Evolutionary conservation across 2,888 invertebrate species (phyloP).

Genomic region (Bibio marci): DNA sequence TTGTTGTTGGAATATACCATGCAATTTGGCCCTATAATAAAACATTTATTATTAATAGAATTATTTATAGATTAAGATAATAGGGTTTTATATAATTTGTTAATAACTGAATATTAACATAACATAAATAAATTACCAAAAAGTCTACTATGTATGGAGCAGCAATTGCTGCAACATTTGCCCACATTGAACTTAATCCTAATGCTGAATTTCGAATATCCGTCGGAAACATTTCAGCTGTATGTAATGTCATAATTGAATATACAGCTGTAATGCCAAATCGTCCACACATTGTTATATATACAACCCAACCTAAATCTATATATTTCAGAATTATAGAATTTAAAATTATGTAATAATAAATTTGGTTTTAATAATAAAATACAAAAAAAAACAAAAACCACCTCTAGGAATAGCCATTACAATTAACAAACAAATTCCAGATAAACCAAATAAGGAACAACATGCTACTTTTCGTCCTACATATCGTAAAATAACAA

Average conservation of each 20-base stretch:
- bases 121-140: slow-evolving; percentile 22
- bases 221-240: slow-evolving; percentile 42
- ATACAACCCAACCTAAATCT: slow-evolving; percentile 22
- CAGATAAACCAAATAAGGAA: slow-evolving; percentile 30
- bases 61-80: neutral
- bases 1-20: slow-evolving; percentile 38
- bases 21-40: slow-evolving; percentile 30
- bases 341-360: no score
- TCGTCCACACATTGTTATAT: slow-evolving; percentile 32
- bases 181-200: slow-evolving; percentile 36
- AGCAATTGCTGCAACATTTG: slow-evolving; percentile 38
- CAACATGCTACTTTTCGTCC: slow-evolving; percentile 31
- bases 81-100: neutral
- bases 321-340: neutral
- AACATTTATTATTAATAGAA: no score
- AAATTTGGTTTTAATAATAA: neutral
- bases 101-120: no score
- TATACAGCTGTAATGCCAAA: slow-evolving; percentile 39
- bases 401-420: slow-evolving; percentile 27
- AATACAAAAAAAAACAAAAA: no score
- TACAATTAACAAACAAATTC: slow-evolving; percentile 30
- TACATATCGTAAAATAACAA: slow-evolving; percentile 29
- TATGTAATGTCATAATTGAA: slow-evolving; percentile 37
- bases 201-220: slow-evolving; percentile 37
- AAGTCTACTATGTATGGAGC: slow-evolving; percentile 38